Evolutionary conservation across 2,797 vertebrate genomes (phyloP), one percentile per base, ranked within the genome.

Genomic region (Tokudaia muenninki): DNA sequence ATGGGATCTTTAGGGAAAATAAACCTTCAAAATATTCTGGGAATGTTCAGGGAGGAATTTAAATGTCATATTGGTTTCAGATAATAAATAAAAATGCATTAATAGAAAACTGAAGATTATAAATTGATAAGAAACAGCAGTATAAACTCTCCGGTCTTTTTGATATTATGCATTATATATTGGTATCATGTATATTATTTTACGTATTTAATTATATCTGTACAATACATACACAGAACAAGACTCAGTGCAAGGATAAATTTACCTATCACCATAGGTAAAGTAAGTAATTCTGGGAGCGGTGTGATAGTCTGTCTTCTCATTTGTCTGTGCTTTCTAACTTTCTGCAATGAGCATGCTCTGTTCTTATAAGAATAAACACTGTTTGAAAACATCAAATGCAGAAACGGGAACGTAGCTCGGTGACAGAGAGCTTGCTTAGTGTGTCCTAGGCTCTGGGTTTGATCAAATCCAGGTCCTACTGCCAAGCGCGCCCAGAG

Each of bases 61-160:
- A 11, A 91, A 81, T 86, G 90, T 26, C 8, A 82, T 21, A 17
- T 91, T 94, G 41, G 17, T 67, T 96, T 92, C 78, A 91, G 65
- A 89, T 52, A 2, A 80, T 44, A 67, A 86, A 92, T 83, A 92
- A 89, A 95, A 94, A 61, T n/a, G 1, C 57, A 57, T 79, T 90
- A 87, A 81, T 55, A 61, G 29, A 84, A 91, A 91, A 63, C 10
- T 78, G 5, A 61, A 86, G 6, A 89, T 44, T 91, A 22, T 52
- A 29, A 47, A 74, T 92, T 1, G 31, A 77, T 37, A 72, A 37
- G n/a, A 72, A 72, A 96, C 0, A 80, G 70, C 24, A 77, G 29
- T 65, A 31, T 37, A 14, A 84, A 79, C 4, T 65, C 59, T 91
- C 24, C 65, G 14, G 52, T 72, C 21, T 70, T 96, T 96, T 65